These are phyloP conservation scores for Muscina levida DNA, from an alignment of 2,888 invertebrate species.

Conservation along the genomic window DNA sequence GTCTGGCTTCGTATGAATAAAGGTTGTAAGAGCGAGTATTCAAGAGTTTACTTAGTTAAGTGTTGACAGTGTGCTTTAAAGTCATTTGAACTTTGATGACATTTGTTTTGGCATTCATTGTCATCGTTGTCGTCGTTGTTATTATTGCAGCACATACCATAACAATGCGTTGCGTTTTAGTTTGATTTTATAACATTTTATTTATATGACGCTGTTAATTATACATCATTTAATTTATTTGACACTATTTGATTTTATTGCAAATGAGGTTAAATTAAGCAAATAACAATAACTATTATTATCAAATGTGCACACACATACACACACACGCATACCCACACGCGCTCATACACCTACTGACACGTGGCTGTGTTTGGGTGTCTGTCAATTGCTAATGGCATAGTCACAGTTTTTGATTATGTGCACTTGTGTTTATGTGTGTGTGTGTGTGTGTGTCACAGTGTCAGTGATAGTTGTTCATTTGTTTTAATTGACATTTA, in stretches of 20 bases:
- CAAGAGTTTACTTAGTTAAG: neutral
- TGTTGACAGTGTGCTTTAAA: neutral
- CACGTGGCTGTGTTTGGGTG: too few species aligned
- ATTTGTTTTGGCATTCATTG: slow-evolving; percentile 7
- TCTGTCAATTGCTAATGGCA: too few species aligned
- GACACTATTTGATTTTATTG: slow-evolving; percentile 66
- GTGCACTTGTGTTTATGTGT: slow-evolving; percentile 8
- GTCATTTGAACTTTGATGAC: slow-evolving; percentile 16
- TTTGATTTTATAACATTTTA: slow-evolving; percentile 21
- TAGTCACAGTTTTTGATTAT: too few species aligned
- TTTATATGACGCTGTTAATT: slow-evolving; percentile 54
- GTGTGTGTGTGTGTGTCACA: slow-evolving; percentile 42
- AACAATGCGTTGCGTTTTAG: neutral
- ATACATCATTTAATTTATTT: slow-evolving; percentile 66
- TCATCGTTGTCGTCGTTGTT: too few species aligned
- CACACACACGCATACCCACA: neutral
- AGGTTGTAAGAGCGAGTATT: too few species aligned
- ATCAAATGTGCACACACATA: slow-evolving; percentile 49
- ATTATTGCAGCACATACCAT: neutral
- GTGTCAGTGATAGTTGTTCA: slow-evolving; percentile 52
- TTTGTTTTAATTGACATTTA: slow-evolving; percentile 65
- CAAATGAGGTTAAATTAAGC: slow-evolving; percentile 66
- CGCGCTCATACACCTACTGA: neutral
- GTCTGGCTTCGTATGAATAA: too few species aligned
- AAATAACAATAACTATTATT: slow-evolving; percentile 65